Base-by-base conservation (phyloP, 2,888 invertebrate species). In the Parochlus steinenii region DNA sequence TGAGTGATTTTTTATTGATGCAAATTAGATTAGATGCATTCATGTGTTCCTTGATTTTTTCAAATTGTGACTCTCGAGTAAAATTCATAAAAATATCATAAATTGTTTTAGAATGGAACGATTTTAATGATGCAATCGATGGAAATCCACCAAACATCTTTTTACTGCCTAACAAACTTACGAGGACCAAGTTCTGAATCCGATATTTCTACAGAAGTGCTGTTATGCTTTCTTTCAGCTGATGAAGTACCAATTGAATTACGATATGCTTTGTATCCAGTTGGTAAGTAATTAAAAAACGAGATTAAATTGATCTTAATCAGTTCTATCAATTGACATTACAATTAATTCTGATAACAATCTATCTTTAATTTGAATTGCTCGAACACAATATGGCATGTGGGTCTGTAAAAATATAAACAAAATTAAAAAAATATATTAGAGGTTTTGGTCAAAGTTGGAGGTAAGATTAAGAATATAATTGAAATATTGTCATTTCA, bases 281-380 rank as follows among this genome's bases (percentile, higher is more conserved):
- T 36, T 18, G 36, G 36, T 36, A 18, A 36, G 36, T 17, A 4
- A 4, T 12, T 4, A 3, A 8, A 22, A 7, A 22, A 22, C 23
- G 7, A 22, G 7, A 22, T n/a, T 22, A 22, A 7, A 22, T 8
- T 8, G 7, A 22, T 22, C n/a, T 22, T n/a, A 8, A 8, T 22
- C 23, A 8, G 7, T 22, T n/a, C n/a, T 8, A 8, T 22, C 23
- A n/a, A 22, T 22, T 8, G n/a, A 7, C 23, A 22, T 8, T 22
- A 8, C 7, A 8, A 8, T 8, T 22, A n/a, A 11, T 22, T 28
- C 41, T 44, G 46, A n/a, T n/a, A n/a, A n/a, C n/a, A n/a, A n/a
- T n/a, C n/a, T n/a, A n/a, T n/a, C n/a, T n/a, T n/a, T n/a, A n/a
- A n/a, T n/a, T n/a, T n/a, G n/a, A n/a, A n/a, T n/a, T n/a, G n/a